Base-by-base conservation (phyloP, 2,113 vertebrate species). In the Thalassoma bifasciatum region DNA sequence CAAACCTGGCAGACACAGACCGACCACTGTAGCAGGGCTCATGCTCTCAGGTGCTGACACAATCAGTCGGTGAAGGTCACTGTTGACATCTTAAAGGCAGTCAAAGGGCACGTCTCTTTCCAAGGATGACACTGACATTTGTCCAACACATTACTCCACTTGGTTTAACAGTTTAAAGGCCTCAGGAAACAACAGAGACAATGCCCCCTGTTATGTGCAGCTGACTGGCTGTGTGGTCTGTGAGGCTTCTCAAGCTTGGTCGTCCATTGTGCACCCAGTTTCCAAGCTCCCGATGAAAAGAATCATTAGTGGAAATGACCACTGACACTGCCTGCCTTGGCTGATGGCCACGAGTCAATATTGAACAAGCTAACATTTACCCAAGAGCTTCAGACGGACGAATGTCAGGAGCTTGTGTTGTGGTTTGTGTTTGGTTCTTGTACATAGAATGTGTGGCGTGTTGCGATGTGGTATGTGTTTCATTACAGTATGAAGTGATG, bases 301-400 rank as follows among this genome's bases (percentile, higher is more conserved):
- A 61, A 80, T 89, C 89, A 88, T 85, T 80, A 89, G 84, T 87
- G 84, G 89, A 89, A 86, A 79, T 64, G 69, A 81, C 73, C 87
- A 70, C 77, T 79, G 84, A 77, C 81, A 73, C 77, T 36, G 79
- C 68, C 71, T 42, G 66, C 59, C 9, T 71, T 83, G 85, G 78
- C 76, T n/a, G 17, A 69, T 22, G 52, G 65, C 75, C 75, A 79
- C 58, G 11, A 77, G 83, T 89, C 88, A 86, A 88, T 85, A 77
- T 84, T 86, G 78, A 84, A 86, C 72, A 1, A 88, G 72, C 58
- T 53, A 14, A 30, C 79, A 65, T 84, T 88, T 75, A 84, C 49
- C 59, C 42, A 72, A 68, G 38, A 47, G 70, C 67, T 11, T 11
- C 70, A 76, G 73, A 49, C 37, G 63, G 37, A 79, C 30, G 64